These are phyloP conservation scores for Zosterops borbonicus DNA, from an alignment of 2,113 vertebrate genomes.

Conservation along the genomic window DNA sequence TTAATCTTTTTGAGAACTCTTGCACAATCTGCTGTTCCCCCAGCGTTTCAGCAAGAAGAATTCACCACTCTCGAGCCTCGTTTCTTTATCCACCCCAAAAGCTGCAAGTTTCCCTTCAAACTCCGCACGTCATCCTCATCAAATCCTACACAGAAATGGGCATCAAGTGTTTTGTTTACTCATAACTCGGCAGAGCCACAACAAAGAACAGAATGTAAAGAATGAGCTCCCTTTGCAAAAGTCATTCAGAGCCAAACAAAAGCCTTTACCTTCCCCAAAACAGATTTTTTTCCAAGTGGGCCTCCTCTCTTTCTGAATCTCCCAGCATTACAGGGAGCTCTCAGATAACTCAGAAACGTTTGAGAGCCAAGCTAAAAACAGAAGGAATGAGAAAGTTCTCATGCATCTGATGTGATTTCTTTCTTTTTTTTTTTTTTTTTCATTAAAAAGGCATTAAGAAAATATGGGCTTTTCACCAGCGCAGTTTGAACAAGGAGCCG, in stretches of 20 bases:
- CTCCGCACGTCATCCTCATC: slow-evolving; percentile 35
- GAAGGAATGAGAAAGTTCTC: not conserved
- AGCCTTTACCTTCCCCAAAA: slow-evolving; percentile 53
- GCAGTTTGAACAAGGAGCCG: slow-evolving; percentile 27
- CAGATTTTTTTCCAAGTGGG: slow-evolving; percentile 13
- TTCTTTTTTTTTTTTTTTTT: not conserved
- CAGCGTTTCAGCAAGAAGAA: not conserved
- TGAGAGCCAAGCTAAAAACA: slow-evolving; percentile 12
- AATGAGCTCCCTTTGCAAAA: slow-evolving; percentile 52
- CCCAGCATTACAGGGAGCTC: slow-evolving; percentile 17
- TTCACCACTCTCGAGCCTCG: not conserved
- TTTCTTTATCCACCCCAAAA: slow-evolving; percentile 35
- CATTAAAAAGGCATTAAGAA: slow-evolving; percentile 49
- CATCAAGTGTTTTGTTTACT: slow-evolving; percentile 57
- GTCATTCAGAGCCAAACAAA: slow-evolving; percentile 51
- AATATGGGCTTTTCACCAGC: not conserved
- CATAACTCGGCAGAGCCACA: slow-evolving; percentile 40
- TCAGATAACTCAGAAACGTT: not conserved
- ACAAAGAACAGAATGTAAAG: slow-evolving; percentile 65
- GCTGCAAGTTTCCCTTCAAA: slow-evolving; percentile 51
- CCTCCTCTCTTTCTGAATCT: slow-evolving; percentile 30
- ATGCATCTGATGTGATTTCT: not conserved
- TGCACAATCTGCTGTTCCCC: slow-evolving; percentile 31
- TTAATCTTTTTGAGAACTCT: not conserved
- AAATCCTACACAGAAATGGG: slow-evolving; percentile 48